Evolutionary conservation across 2,113 vertebrate genomes (phyloP).

Genomic region (Todiramphus chloris): DNA sequence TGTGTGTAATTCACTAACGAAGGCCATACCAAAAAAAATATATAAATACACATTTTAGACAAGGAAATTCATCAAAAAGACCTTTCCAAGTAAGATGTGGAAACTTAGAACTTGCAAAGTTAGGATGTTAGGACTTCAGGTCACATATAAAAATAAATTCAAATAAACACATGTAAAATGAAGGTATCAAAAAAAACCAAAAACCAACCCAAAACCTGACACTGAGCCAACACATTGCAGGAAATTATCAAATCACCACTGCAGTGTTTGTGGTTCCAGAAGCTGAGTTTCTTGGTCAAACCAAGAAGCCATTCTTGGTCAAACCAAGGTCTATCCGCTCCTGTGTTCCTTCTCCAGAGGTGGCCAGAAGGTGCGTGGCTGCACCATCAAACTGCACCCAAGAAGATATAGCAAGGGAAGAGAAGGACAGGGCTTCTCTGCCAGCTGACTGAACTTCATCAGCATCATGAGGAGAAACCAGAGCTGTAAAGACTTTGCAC

Average conservation of each 20-base stretch:
- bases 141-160: neutral
- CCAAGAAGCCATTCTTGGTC: neutral
- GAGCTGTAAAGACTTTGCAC: neutral
- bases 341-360: neutral
- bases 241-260: neutral
- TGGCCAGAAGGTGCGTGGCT: neutral
- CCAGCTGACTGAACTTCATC: fast-evolving
- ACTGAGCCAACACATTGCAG: neutral
- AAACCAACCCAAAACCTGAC: no score
- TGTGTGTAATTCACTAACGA: neutral
- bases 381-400: neutral
- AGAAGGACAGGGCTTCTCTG: neutral
- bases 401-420: neutral
- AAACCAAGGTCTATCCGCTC: neutral
- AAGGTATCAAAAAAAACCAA: neutral
- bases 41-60: neutral
- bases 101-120: neutral
- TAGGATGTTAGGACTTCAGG: neutral
- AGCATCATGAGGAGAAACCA: neutral
- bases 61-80: neutral
- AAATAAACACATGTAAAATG: neutral
- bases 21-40: fast-evolving
- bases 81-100: neutral
- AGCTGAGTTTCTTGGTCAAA: neutral
- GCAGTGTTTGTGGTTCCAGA: neutral